Evolutionary conservation across 2,797 vertebrate genomes (phyloP), one percentile per base, ranked within the genome.

Genomic region (Serranus cabrilla): DNA sequence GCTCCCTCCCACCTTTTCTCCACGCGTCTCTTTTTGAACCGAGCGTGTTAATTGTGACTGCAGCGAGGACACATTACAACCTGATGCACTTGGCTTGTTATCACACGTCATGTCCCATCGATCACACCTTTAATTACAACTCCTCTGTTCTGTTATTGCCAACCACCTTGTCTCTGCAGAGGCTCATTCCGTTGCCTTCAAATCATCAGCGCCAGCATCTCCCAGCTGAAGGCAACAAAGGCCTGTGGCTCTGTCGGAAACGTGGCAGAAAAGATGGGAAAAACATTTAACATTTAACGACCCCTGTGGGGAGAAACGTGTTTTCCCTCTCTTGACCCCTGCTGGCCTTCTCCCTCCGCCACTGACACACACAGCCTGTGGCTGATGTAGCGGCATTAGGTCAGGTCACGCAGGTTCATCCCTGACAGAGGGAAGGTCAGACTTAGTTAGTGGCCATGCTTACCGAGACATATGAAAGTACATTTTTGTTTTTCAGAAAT

Each of bases 81-180:
- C 65, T 68, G 56, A 54, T 57, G 69, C 76, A 56, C 77, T 80
- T 74, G 82, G 80, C 76, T 74, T 72, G 84, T 84, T 87, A 83
- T 93, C 91, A 65, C 69, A 20, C 80, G 87, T 88, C 87, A 69
- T 66, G 76, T 90, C 83, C 76, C 82, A 90, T 93, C 81, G 74
- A 66, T 88, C 87, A 88, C 76, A 3, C 78, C 50, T 84, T 89
- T 91, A 93, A 93, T 91, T 90, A 87, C 64, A 43, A 61, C 68
- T 83, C 87, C 74, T 87, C 80, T 60, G 65, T 42, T 74, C 56
- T 68, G 72, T 69, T 71, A 46, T 56, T 77, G 64, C 69, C 77
- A 75, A 68, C 70, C 80, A 34, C 49, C 66, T 39, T 62, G 61
- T 78, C 84, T 64, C 86, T 59, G 23, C 31, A 59, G 85, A 73